Evolutionary conservation across 2,888 invertebrate genomes (phyloP), one percentile per base, ranked within the genome.

Genomic region (Macaria liturata): DNA sequence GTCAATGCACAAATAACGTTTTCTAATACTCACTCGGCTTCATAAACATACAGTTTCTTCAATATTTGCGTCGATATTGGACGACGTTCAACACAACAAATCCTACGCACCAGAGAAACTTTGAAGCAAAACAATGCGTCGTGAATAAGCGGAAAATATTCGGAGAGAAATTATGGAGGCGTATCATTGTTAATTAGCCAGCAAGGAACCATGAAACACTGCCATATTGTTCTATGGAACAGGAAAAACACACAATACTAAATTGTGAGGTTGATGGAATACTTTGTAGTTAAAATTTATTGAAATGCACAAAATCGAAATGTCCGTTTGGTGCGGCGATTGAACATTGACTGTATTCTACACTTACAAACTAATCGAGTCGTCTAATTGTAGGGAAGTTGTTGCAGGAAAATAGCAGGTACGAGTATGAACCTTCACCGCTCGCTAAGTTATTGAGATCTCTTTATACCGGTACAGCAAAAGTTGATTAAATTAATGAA

Each of bases 1-100:
- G 69, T 73, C 75, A 74, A 78, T 75, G 75, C 78, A 78, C 78
- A 76, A 72, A 71, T 70, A 72, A 70, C 70, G 76, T 72, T 67
- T 72, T 74, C 62, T 66, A 71, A 75, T 64, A 71, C 72, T 72
- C 74, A 75, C 74, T 78, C 75, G 70, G 74, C 65, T 66, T 71
- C 63, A 69, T 72, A 76, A 74, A 71, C 70, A 70, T 68, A 40
- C 58, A 61, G 62, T 71, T 69, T 72, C 65, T 72, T 70, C 71
- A 65, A 60, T 61, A 65, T 20, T 70, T 69, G 67, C 69, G 71
- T 78, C 74, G 71, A 70, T 72, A 74, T 83, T 80, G 75, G 79
- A 80, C 73, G 67, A 68, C 56, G 72, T 75, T 76, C 78, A 79
- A 78, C 71, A 72, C 69, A 69, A 75, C 72, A 65, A 68, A 71